Conservation (phyloP, 2,888 invertebrate genomes). For the Ethmia dodecea region DNA sequence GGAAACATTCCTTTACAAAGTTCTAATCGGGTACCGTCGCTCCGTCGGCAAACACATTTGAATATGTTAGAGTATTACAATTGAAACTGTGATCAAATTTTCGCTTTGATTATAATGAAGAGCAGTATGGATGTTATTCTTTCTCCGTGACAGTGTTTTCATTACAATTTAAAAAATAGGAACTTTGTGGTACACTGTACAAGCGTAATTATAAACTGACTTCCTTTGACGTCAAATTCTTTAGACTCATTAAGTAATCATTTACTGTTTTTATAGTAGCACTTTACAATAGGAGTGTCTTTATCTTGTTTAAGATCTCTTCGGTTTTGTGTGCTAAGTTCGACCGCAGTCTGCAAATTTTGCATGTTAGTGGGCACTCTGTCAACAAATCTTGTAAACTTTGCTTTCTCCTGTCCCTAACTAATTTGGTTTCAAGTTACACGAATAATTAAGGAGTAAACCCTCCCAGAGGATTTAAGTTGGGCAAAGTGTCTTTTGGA, state of each 20-base stretch:
- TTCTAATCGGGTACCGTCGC: no score
- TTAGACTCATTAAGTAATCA: conserved; percentile 9
- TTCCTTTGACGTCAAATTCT: conserved; percentile 11
- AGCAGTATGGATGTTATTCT: conserved; percentile 15
- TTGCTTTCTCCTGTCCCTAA: conserved; percentile 18
- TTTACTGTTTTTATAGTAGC: no score
- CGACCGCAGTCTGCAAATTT: conserved; percentile 3
- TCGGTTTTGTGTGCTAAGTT: neutral
- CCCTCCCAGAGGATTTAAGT: conserved; percentile 9
- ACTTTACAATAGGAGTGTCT: no score
- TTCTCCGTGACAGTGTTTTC: conserved; percentile 18
- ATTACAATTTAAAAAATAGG: conserved; percentile 18
- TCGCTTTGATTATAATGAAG: no score
- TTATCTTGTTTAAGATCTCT: neutral
- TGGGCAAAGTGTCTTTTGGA: conserved; percentile 4
- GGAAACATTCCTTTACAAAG: no score
- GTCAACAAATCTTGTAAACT: conserved; percentile 11
- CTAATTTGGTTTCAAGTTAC: conserved; percentile 22
- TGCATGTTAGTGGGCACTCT: neutral
- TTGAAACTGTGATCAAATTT: no score
- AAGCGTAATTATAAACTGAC: conserved; percentile 12
- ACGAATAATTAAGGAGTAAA: conserved; percentile 17
- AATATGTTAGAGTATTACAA: no score
- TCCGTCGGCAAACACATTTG: no score
- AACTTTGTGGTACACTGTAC: no score